These are phyloP conservation scores for Bradypus variegatus DNA, from an alignment of 2,797 vertebrate species.

Conservation along the genomic window DNA sequence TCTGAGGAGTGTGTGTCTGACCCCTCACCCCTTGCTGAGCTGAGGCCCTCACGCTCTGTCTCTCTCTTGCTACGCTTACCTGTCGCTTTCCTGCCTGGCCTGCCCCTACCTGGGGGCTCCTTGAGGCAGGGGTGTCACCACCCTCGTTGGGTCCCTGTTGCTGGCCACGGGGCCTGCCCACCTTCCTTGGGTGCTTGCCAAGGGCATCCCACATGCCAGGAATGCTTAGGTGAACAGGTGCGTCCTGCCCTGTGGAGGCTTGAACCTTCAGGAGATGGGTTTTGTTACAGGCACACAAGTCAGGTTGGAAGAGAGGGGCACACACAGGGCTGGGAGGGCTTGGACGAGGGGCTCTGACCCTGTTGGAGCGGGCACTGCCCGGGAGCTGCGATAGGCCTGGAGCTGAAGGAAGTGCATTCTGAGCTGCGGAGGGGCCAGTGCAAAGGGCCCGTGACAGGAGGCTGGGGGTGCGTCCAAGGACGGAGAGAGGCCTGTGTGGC, in stretches of 20 bases:
- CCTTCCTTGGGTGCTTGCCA: not conserved
- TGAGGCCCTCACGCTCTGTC: not conserved
- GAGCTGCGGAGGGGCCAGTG: not conserved
- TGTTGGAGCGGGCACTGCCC: not conserved
- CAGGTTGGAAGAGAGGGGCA: not conserved
- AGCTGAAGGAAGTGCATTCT: not conserved
- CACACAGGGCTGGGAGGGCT: not conserved
- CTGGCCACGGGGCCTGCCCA: not conserved
- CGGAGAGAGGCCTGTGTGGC: not conserved
- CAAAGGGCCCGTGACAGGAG: not conserved
- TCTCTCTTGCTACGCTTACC: not conserved
- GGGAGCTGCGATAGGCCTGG: not conserved
- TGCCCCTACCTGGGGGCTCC: fast-evolving
- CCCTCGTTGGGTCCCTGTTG: not conserved
- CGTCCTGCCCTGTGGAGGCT: not conserved
- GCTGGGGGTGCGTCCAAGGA: not conserved
- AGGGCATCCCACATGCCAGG: fast-evolving
- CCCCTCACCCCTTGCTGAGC: not conserved
- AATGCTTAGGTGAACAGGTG: not conserved
- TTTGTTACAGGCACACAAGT: fast-evolving
- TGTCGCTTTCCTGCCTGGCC: not conserved
- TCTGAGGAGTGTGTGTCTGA: not conserved
- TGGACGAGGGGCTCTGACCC: not conserved
- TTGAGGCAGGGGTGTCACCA: not conserved
- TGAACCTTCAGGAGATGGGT: not conserved